Evolutionary conservation across 64 coral and sea anemone genomes (phyloP).

Genomic region (Exaiptasia diaphana): DNA sequence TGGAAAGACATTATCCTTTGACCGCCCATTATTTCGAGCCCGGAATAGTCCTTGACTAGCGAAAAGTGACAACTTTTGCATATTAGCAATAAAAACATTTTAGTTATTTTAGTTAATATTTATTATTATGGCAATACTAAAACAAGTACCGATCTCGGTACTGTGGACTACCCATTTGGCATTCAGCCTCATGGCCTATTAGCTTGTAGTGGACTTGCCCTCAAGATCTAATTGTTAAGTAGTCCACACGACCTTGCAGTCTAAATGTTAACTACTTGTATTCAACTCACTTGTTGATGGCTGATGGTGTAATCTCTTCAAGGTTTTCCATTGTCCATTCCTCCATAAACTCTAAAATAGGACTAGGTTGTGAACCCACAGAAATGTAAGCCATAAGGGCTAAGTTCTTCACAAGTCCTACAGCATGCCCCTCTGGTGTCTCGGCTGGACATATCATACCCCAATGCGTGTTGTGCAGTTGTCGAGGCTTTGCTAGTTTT

Average conservation of each 20-base stretch:
- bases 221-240: too few relatives aligned
- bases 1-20: too few relatives aligned
- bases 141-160: too few relatives aligned
- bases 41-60: too few relatives aligned
- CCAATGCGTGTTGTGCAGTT: slow-evolving; percentile 98
- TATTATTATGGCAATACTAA: too few relatives aligned
- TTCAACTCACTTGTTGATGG: slow-evolving; percentile 81
- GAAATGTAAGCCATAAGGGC: slow-evolving; percentile 99
- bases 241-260: not conserved
- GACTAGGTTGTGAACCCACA: slow-evolving; percentile 95
- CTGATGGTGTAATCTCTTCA: slow-evolving; percentile 98
- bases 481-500: slow-evolving; percentile 90
- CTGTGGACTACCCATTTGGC: too few relatives aligned
- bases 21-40: too few relatives aligned
- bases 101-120: too few relatives aligned
- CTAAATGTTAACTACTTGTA: too few relatives aligned
- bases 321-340: slow-evolving; percentile 99
- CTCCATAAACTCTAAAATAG: slow-evolving; percentile 98
- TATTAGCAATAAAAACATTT: too few relatives aligned
- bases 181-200: not conserved
- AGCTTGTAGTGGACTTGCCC: not conserved
- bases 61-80: too few relatives aligned
- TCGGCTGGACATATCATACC: slow-evolving; percentile 99
- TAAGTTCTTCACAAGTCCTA: slow-evolving; percentile 94
- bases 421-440: slow-evolving; percentile 97